Percentiles rank a stretch among this genome's conserved stretches.
Evolutionary conservation across 2,113 vertebrate species (phyloP).

Genomic region (Elgaria multicarinata): DNA sequence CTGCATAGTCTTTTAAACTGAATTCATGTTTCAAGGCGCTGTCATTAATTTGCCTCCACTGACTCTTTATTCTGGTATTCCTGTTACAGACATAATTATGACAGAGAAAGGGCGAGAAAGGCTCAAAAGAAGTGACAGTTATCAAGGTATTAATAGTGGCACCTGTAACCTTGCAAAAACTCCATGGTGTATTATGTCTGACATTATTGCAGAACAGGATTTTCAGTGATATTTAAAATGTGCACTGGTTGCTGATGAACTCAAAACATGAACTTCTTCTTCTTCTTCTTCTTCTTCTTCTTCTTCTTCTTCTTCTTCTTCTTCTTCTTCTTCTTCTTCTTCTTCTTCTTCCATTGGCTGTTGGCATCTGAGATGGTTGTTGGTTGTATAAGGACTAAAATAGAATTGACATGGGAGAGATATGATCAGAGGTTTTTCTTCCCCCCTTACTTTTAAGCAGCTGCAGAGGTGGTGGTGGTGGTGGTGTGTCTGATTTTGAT

Average conservation of each 20-base stretch:
- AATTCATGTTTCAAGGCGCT: background rate
- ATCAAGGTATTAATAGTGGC: constrained; percentile 11
- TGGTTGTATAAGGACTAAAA: background rate
- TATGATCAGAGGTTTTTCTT: background rate
- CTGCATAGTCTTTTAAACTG: background rate
- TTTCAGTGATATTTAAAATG: constrained; percentile 1
- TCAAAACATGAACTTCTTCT: background rate
- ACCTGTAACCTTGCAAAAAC: constrained; percentile 20
- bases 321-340: no score
- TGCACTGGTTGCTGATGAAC: background rate
- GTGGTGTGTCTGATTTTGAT: background rate
- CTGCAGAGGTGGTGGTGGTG: background rate
- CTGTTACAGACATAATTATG: background rate
- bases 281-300: background rate
- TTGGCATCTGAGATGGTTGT: background rate
- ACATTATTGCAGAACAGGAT: background rate
- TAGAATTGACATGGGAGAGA: no score
- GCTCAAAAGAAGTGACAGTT: constrained; percentile 4
- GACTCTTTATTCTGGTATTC: background rate
- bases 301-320: no score
- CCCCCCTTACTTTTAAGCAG: background rate
- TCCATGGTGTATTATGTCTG: background rate
- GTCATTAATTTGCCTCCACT: background rate
- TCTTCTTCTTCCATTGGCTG: background rate
- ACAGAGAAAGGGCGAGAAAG: constrained; percentile 3